Conservation (phyloP, 2,113 vertebrate species). For the Odontesthes bonariensis region DNA sequence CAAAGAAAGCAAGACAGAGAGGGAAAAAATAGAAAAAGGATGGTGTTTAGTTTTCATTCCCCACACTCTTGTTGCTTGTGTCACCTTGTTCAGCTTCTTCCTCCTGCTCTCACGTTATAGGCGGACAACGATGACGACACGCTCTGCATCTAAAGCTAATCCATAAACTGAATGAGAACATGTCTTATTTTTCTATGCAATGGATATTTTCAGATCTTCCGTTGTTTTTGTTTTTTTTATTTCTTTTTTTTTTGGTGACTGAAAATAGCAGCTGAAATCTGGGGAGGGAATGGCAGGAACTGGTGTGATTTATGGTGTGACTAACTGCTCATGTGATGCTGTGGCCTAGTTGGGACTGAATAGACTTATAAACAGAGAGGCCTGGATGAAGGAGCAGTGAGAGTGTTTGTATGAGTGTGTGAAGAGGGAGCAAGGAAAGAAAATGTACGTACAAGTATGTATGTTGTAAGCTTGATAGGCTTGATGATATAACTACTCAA, state of each 20-base stretch:
- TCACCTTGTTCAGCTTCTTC: constrained; percentile 62
- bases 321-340: constrained; percentile 61
- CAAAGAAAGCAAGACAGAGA: constrained; percentile 53
- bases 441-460: neutral
- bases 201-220: constrained; percentile 34
- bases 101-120: constrained; percentile 23
- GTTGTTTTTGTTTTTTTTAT: neutral
- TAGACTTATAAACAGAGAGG: constrained; percentile 41
- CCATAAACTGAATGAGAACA: constrained; percentile 48
- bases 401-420: constrained; percentile 9
- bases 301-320: constrained; percentile 66
- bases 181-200: constrained; percentile 19
- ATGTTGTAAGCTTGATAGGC: neutral
- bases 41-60: constrained; percentile 74
- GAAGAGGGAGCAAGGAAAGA: constrained; percentile 5
- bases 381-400: constrained; percentile 13
- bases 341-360: constrained; percentile 72
- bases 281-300: constrained; percentile 46
- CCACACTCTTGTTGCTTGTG: constrained; percentile 60
- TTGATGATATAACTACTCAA: constrained; percentile 6
- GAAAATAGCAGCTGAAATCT: constrained; percentile 69
- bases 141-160: constrained; percentile 31
- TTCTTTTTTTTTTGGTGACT: neutral
- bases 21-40: constrained; percentile 35
- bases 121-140: constrained; percentile 20